phyloP scores from a whole-genome alignment of 2,113 vertebrate genomes.

The Sorex araneus region DNA sequence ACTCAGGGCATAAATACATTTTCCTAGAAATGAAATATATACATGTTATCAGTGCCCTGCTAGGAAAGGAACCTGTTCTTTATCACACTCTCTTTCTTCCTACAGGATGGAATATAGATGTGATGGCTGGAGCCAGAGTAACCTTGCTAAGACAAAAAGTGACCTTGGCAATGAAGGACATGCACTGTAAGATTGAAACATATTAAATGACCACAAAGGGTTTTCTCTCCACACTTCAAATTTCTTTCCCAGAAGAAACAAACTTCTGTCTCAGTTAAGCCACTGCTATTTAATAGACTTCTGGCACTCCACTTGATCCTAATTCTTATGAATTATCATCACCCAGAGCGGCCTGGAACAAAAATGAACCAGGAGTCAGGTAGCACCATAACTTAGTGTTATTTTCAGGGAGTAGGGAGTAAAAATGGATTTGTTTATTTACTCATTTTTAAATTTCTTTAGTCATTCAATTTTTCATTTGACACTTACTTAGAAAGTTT shows the following conservation, averaged over 20 bases:
- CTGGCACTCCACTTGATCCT: slow-evolving; percentile 30
- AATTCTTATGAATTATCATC: slow-evolving; percentile 59
- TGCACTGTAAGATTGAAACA: background rate
- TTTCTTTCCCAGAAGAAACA: slow-evolving; percentile 11
- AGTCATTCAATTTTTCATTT: slow-evolving; percentile 38
- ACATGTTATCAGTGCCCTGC: background rate
- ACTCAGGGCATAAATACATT: background rate
- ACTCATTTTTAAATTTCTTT: background rate
- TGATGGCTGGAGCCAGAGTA: background rate
- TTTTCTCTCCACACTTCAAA: slow-evolving; percentile 22
- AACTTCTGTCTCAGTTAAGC: background rate
- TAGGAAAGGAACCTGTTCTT: background rate
- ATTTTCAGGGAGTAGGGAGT: background rate
- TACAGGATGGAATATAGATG: background rate
- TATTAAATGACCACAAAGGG: background rate
- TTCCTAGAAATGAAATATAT: background rate
- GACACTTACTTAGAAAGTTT: slow-evolving; percentile 37
- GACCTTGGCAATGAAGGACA: background rate
- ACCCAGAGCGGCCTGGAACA: background rate
- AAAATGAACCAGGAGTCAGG: slow-evolving; percentile 29
- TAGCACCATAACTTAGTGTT: background rate
- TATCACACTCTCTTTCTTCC: background rate
- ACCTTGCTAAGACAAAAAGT: background rate
- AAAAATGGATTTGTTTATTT: background rate
- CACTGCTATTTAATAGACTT: slow-evolving; percentile 13